A percentile compares a stretch with the other conserved stretches of the same genome.
Conservation (phyloP, 2,113 vertebrate genomes). For the Dolichotis patagonum region DNA sequence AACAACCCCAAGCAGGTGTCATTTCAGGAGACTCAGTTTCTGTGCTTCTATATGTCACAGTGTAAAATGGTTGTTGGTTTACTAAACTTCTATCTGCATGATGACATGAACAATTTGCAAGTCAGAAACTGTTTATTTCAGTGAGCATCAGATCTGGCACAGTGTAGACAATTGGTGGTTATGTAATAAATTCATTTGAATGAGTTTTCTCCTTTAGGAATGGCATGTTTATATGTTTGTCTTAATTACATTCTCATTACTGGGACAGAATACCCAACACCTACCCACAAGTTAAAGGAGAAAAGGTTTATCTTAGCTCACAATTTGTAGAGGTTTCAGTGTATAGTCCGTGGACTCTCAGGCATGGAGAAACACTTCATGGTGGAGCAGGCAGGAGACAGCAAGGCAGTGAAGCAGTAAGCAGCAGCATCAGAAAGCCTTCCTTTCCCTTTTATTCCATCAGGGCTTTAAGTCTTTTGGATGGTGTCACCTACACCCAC, state of each 20-base stretch:
- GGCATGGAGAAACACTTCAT: not conserved
- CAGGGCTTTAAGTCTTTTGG: not conserved
- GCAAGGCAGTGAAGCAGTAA: not conserved
- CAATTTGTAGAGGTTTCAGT: not conserved
- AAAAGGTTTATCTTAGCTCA: not conserved
- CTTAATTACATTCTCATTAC: not conserved
- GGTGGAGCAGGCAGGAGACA: not conserved
- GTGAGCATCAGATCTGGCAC: not conserved
- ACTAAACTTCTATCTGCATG: not conserved
- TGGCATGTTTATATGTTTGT: not conserved
- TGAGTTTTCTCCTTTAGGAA: not conserved
- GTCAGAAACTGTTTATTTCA: not conserved
- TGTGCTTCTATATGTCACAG: not conserved
- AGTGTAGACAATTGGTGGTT: not conserved
- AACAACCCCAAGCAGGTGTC: not conserved
- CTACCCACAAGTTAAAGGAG: not conserved
- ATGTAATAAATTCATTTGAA: conserved; percentile 16
- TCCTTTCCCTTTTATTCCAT: not conserved
- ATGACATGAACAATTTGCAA: not conserved
- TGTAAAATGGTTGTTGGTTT: not conserved
- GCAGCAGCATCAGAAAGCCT: not conserved
- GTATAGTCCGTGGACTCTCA: not conserved
- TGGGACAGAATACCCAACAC: not conserved
- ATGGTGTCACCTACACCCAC: not conserved
- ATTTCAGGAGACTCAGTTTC: not conserved